Evolutionary conservation across 1,140 invertebrate genomes (phyloP).

Genomic region (Platorchestia sp.): DNA sequence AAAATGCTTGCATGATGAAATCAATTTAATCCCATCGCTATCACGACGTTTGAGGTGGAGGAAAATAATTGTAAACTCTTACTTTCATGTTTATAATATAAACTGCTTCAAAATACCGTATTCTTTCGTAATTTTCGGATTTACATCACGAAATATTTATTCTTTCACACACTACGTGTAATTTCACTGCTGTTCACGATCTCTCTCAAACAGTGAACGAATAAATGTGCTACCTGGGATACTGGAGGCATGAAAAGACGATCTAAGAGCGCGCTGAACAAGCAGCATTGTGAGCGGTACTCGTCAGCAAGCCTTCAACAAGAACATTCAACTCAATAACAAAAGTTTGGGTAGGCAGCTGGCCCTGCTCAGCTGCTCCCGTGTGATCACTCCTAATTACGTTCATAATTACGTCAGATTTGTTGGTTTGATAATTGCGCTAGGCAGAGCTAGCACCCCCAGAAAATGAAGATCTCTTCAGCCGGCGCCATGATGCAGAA

Average conservation of each 20-base stretch:
- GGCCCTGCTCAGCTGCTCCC: background rate
- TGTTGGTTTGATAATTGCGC: background rate
- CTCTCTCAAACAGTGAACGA: background rate
- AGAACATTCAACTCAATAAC: conserved; percentile 1
- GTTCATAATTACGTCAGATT: background rate
- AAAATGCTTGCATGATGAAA: background rate
- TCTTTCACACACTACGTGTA: background rate
- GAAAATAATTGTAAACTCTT: too few species aligned
- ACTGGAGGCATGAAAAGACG: background rate
- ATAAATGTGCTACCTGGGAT: background rate
- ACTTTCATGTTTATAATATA: too few species aligned
- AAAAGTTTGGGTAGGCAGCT: background rate
- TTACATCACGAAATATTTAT: background rate
- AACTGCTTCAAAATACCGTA: too few species aligned
- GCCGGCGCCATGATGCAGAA: background rate
- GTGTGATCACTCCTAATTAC: background rate
- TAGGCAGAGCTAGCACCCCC: background rate
- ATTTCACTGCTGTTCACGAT: background rate
- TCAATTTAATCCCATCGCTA: background rate
- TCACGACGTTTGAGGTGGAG: too few species aligned
- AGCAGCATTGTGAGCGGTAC: background rate
- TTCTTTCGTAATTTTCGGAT: background rate
- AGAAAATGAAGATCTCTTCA: background rate
- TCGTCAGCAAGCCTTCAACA: background rate
- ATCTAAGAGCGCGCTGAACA: background rate